These are phyloP conservation scores for Epinephelus awoara DNA, from an alignment of 2,797 vertebrate genomes.

Conservation along the genomic window DNA sequence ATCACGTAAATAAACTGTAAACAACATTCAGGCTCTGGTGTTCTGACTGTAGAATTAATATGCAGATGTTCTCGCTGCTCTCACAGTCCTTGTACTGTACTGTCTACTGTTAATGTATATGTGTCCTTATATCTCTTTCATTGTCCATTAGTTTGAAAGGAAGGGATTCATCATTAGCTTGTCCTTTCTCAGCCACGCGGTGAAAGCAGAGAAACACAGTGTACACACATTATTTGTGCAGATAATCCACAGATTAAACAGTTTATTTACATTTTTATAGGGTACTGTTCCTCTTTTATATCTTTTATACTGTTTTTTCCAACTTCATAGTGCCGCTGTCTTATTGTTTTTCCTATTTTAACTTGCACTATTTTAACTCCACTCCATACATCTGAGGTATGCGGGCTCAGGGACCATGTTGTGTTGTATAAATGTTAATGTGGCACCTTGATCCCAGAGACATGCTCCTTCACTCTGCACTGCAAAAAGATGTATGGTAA, in stretches of 20 bases:
- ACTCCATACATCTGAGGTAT: too few species aligned
- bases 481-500: too few species aligned
- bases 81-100: background rate
- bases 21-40: background rate
- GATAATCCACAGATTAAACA: conserved; percentile 17
- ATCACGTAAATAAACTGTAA: background rate
- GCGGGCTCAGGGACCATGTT: too few species aligned
- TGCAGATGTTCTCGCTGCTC: background rate
- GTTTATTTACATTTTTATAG: background rate
- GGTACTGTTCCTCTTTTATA: too few species aligned
- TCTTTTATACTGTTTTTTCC: too few species aligned
- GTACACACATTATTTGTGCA: background rate
- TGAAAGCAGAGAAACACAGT: background rate
- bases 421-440: too few species aligned
- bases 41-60: background rate
- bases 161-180: background rate
- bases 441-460: too few species aligned
- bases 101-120: background rate
- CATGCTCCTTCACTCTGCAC: too few species aligned
- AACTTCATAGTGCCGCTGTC: too few species aligned
- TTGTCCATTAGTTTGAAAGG: background rate
- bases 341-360: too few species aligned
- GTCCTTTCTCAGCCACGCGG: background rate
- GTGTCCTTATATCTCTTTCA: background rate
- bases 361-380: too few species aligned